Conservation (phyloP, 2,888 invertebrate species). For the Zelleria hepariella region DNA sequence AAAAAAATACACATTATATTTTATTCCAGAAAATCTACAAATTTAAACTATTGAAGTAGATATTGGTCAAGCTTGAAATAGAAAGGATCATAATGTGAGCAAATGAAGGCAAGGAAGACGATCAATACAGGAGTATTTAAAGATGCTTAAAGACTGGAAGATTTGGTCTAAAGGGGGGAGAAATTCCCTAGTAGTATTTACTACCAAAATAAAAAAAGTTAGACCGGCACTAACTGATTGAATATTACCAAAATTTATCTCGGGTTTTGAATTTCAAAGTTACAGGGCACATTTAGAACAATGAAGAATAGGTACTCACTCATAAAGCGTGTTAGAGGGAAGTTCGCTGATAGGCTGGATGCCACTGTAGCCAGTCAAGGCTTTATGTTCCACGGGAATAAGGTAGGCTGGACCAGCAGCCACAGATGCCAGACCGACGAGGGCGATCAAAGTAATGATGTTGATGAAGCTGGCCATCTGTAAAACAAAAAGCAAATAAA, state of each 20-base stretch:
- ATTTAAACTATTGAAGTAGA: too few species aligned
- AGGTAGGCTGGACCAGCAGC: background rate
- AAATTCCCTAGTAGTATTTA: background rate
- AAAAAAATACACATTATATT: background rate
- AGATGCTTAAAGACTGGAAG: background rate
- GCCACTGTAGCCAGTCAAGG: background rate
- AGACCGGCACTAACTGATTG: too few species aligned
- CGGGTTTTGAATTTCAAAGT: too few species aligned
- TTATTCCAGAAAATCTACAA: background rate
- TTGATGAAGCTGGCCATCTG: background rate
- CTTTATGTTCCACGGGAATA: background rate
- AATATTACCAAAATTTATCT: too few species aligned
- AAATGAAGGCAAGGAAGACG: too few species aligned
- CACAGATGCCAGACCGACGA: background rate
- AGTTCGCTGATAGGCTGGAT: conserved; percentile 11
- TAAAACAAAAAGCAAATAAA: background rate
- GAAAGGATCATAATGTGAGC: too few species aligned
- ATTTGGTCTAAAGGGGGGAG: background rate
- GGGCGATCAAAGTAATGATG: background rate
- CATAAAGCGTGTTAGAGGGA: conserved; percentile 14
- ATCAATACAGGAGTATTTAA: too few species aligned
- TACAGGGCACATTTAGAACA: too few species aligned
- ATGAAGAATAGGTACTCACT: conserved; percentile 18
- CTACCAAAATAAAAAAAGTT: background rate
- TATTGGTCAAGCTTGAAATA: too few species aligned